These are phyloP conservation scores for Sardina pilchardus DNA, from an alignment of 2,113 vertebrate species.

Conservation along the genomic window DNA sequence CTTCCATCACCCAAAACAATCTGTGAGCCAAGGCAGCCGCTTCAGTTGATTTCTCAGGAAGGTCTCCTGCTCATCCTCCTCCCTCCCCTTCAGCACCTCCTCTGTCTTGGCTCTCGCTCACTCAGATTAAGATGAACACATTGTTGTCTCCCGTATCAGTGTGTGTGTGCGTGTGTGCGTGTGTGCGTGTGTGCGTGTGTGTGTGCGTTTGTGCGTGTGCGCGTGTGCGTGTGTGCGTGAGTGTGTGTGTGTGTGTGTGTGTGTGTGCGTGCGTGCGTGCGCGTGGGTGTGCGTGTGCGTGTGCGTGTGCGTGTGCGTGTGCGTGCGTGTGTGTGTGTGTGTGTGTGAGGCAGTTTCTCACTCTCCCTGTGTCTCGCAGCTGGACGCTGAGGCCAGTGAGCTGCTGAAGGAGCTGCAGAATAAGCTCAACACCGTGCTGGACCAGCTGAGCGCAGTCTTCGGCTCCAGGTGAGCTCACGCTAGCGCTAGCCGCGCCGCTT, in stretches of 20 bases:
- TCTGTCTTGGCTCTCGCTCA: neutral
- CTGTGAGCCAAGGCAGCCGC: neutral
- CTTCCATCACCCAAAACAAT: neutral
- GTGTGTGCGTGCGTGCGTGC: neutral
- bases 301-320: neutral
- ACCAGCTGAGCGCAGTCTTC: slow-evolving; percentile 87
- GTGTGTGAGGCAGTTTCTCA: slow-evolving; percentile 52
- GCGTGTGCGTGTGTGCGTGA: neutral
- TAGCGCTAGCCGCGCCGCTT: no score
- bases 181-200: neutral
- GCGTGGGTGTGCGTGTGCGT: neutral
- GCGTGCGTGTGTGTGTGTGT: slow-evolving; percentile 17
- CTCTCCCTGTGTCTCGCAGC: slow-evolving; percentile 72
- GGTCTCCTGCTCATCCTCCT: neutral
- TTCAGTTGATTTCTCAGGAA: neutral
- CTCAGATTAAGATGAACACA: neutral
- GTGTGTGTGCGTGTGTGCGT: neutral
- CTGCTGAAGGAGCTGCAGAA: slow-evolving; percentile 93
- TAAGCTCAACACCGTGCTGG: slow-evolving; percentile 87
- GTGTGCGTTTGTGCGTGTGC: slow-evolving; percentile 12
- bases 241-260: neutral
- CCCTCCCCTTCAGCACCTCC: neutral
- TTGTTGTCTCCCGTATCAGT: neutral
- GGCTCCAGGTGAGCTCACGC: slow-evolving; percentile 81
- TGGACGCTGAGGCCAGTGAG: slow-evolving; percentile 90